Conservation (phyloP, 2,888 invertebrate genomes). For the Xestobium rufovillosum region DNA sequence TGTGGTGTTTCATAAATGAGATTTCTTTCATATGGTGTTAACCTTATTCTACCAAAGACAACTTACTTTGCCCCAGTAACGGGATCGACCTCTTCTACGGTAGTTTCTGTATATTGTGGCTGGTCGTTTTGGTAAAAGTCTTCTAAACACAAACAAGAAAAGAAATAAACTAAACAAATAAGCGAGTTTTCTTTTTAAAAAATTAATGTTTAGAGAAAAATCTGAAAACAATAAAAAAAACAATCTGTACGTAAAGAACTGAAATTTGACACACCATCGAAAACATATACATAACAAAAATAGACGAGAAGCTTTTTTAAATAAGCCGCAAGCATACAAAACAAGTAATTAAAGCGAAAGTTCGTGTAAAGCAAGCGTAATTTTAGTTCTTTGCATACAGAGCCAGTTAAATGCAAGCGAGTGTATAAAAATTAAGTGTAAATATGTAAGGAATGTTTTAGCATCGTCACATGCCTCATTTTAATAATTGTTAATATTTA, state of each 20-base stretch:
- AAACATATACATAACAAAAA: too few relatives aligned
- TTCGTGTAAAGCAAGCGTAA: slow-evolving; percentile 19
- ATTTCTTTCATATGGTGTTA: background rate
- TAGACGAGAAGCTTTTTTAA: too few relatives aligned
- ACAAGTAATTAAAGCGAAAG: slow-evolving; percentile 20
- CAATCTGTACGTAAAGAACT: slow-evolving; percentile 39
- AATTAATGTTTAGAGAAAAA: too few relatives aligned
- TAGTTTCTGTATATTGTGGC: slow-evolving; percentile 48
- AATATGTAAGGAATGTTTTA: background rate
- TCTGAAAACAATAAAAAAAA: too few relatives aligned
- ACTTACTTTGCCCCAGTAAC: slow-evolving; percentile 49
- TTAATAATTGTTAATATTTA: slow-evolving; percentile 26
- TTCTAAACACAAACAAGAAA: slow-evolving; percentile 41
- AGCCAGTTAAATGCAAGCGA: slow-evolving; percentile 32
- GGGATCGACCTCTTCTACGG: slow-evolving; percentile 46
- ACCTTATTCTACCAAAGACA: slow-evolving; percentile 2
- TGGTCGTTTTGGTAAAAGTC: slow-evolving; percentile 54
- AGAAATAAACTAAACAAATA: slow-evolving; percentile 16
- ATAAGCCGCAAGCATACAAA: too few relatives aligned
- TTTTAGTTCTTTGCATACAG: slow-evolving; percentile 38
- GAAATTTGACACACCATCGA: slow-evolving; percentile 18
- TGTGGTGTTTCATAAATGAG: background rate
- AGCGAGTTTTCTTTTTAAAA: slow-evolving; percentile 3
- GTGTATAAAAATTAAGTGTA: slow-evolving; percentile 23
- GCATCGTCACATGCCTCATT: slow-evolving; percentile 34